phyloP scores from a whole-genome alignment of 1,140 invertebrate species.

The Pantala flavescens region DNA sequence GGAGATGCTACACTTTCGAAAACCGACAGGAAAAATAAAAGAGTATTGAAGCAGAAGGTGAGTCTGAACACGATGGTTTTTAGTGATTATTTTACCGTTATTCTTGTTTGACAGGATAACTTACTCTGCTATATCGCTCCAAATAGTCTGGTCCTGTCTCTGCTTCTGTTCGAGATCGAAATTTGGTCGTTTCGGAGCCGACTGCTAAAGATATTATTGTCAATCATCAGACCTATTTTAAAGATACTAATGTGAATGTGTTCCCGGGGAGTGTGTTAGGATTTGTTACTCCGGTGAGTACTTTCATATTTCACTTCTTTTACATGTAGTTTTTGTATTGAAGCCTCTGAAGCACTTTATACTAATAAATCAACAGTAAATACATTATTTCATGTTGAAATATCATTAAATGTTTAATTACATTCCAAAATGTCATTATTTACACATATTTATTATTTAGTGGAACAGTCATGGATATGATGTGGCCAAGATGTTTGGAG shows the following conservation, averaged over 20 bases:
- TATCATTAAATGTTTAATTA: no score
- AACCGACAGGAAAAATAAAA: not conserved
- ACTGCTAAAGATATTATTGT: not conserved
- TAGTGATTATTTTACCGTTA: no score
- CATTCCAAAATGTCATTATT: no score
- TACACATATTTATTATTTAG: conserved; percentile 39
- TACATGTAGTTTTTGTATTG: no score
- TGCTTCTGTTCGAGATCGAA: not conserved
- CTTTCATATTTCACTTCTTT: no score
- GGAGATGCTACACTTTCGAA: not conserved
- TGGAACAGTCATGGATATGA: conserved; percentile 95
- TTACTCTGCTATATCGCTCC: no score
- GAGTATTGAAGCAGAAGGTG: not conserved
- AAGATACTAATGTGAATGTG: not conserved
- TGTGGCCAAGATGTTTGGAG: conserved; percentile 77
- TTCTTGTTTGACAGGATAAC: no score
- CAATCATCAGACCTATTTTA: not conserved
- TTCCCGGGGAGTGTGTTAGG: not conserved
- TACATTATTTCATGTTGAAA: no score
- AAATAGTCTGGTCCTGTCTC: not conserved
- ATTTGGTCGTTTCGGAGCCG: not conserved
- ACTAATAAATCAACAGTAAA: no score
- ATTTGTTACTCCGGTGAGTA: not conserved
- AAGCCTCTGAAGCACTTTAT: no score
- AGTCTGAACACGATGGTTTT: no score